These are phyloP conservation scores for Setophaga coronata DNA, from an alignment of 2,113 vertebrate genomes.

Conservation along the genomic window DNA sequence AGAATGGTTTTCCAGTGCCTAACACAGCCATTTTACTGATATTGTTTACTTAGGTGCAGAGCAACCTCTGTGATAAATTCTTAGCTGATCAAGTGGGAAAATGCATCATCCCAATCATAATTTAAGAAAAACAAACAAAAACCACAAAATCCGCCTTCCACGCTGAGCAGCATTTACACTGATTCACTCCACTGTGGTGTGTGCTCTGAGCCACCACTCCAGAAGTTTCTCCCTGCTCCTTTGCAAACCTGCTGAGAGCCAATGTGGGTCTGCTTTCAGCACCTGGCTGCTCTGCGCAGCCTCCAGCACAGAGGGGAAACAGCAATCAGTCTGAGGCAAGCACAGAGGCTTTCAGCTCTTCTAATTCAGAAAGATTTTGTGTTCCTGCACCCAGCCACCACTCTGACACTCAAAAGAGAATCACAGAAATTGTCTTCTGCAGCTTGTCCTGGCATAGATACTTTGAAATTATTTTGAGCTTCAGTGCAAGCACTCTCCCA, in stretches of 20 bases:
- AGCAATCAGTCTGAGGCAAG: neutral
- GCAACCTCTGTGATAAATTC: neutral
- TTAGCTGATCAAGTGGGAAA: neutral
- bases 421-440: neutral
- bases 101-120: neutral
- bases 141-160: neutral
- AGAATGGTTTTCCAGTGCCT: neutral
- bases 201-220: neutral
- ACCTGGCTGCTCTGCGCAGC: neutral
- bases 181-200: rapidly evolving
- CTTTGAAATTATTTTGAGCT: neutral
- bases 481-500: neutral
- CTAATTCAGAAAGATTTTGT: neutral
- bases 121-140: neutral
- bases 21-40: neutral
- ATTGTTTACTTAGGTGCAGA: neutral
- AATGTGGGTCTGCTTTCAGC: neutral
- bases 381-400: neutral
- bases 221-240: neutral
- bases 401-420: neutral
- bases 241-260: neutral
- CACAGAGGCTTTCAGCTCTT: neutral
- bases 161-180: neutral
- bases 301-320: neutral
- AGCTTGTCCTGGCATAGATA: neutral